Evolutionary conservation across 2,888 invertebrate genomes (phyloP), one percentile per base, ranked within the genome.

Genomic region (Entomobrya multifasciata): DNA sequence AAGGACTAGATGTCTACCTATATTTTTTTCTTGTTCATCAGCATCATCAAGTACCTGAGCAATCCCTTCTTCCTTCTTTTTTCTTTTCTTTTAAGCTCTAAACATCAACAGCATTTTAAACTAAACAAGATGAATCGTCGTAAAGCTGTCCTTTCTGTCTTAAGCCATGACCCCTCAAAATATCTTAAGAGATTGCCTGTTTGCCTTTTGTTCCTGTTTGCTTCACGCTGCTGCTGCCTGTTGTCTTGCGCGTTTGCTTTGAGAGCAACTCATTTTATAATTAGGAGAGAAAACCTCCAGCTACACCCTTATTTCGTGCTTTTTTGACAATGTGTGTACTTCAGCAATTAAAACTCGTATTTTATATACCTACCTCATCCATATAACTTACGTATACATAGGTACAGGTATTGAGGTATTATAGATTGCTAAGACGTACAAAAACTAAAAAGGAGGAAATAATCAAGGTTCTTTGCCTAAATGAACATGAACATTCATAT

Each of bases 311-410:
- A 87, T 86, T 79, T 86, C 78, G 62, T 84, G 83, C 83, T 27
- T 67, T 84, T 57, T 67, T 84, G 84, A 84, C 84, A 84, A 36
- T 60, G 57, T 57, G 78, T 84, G 76, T 74, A 70, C 70, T 30
- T 62, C 60, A 89, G 87, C 89, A 90, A 90, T 90, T 90, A 90
- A 90, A 89, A 90, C 86, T n/a, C n/a, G n/a, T n/a, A n/a, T n/a
- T n/a, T n/a, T n/a, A n/a, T n/a, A n/a, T n/a, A n/a, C n/a, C n/a
- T n/a, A n/a, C 87, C 79, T 88, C 87, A 79, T 70, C 78, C 1
- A n/a, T 77, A 36, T 67, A 36, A 8, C 41, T 22, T 5, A 5
- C 17, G 2, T 25, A 2, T n/a, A 17, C 36, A n/a, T n/a, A n/a
- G n/a, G 41, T n/a, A 65, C 41, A 20, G 20, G 44, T 67, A 67